These are phyloP conservation scores for Caenorhabditis elegans DNA, from an alignment of 1,140 invertebrate genomes.

Conservation along the genomic window WBcel235 BX284605.5:7870501-7871000, in stretches of 20 bases:
- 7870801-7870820: constrained; percentile 1
- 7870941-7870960: too few species aligned
- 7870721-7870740: too few species aligned
- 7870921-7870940: too few species aligned
- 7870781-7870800: constrained; percentile 19
- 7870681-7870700: neutral
- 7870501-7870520: constrained; percentile 16
- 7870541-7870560: neutral
- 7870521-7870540: constrained; percentile 14
- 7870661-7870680: constrained; percentile 16
- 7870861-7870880: constrained; percentile 2
- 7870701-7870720: too few species aligned
- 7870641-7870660: constrained; percentile 17
- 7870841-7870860: neutral
- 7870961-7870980: too few species aligned
- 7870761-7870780: neutral
- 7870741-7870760: too few species aligned
- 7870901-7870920: too few species aligned
- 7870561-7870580: neutral
- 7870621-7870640: neutral
- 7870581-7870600: constrained; percentile 11
- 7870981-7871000: too few species aligned
- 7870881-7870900: too few species aligned
- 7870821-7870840: neutral
- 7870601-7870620: neutral